Percentiles rank a stretch among this genome's conserved stretches.
These are phyloP conservation scores for Globodera rostochiensis DNA, from an alignment of 1,140 invertebrate genomes.

Conservation along the genomic window DNA sequence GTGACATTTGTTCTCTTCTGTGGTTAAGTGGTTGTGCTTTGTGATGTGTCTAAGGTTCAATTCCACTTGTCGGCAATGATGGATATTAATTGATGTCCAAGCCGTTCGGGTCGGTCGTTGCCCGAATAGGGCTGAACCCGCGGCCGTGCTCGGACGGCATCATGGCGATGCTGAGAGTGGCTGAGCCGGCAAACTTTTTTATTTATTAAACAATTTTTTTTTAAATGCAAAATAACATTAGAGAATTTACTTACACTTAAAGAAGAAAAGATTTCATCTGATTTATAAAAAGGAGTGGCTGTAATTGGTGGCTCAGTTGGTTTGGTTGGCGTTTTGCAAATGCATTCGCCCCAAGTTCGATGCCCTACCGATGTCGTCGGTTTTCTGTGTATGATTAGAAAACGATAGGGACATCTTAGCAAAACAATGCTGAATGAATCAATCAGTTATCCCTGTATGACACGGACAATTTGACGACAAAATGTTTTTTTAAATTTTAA, in stretches of 20 bases:
- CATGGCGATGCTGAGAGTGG: not conserved
- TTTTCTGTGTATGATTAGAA: not conserved
- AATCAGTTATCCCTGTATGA: constrained; percentile 3
- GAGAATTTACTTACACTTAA: too few species aligned
- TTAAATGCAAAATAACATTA: too few species aligned
- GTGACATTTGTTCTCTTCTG: not conserved
- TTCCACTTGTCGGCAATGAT: not conserved
- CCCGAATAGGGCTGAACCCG: not conserved
- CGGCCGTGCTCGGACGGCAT: not conserved
- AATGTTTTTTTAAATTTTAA: not conserved
- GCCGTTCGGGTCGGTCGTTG: not conserved
- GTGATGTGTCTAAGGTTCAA: not conserved
- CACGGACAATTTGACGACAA: not conserved
- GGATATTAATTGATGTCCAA: not conserved
- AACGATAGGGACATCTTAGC: not conserved
- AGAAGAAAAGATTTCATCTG: too few species aligned
- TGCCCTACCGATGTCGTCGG: not conserved
- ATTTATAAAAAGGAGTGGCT: not conserved
- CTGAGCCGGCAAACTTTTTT: not conserved
- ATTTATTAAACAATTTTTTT: too few species aligned
- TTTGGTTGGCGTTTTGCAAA: not conserved
- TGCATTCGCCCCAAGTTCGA: not conserved
- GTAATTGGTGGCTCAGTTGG: not conserved
- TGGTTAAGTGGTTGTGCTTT: not conserved
- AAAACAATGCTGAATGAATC: not conserved